phyloP scores from a whole-genome alignment of 2,888 invertebrate genomes.

The Callimorpha dominula region DNA sequence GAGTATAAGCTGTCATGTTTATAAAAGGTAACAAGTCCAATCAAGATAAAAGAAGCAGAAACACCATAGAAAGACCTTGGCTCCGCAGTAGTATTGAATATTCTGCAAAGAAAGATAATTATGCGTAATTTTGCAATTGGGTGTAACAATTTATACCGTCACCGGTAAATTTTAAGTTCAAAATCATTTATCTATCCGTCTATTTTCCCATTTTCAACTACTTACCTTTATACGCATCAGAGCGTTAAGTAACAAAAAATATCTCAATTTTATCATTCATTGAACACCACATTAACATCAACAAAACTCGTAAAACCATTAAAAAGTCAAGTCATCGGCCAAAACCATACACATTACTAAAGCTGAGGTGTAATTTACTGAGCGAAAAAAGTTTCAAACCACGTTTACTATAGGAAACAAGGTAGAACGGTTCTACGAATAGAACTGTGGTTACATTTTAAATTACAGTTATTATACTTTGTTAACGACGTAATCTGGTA shows the following conservation, averaged over 20 bases:
- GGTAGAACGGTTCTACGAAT: conserved; percentile 67
- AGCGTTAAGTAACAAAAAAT: not conserved
- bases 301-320: conserved; percentile 28
- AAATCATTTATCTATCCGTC: not conserved
- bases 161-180: not conserved
- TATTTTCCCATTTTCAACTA: not conserved
- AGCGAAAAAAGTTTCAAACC: conserved; percentile 53
- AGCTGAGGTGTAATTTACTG: conserved; percentile 36
- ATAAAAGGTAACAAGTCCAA: not conserved
- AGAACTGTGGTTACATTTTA: conserved; percentile 64
- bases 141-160: not conserved
- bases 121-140: not conserved
- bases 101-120: not conserved
- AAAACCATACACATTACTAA: conserved; percentile 33
- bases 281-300: conserved; percentile 21
- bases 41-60: not conserved
- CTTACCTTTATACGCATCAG: not conserved
- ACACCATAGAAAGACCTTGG: not conserved
- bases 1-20: not conserved
- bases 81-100: not conserved
- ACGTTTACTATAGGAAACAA: conserved; percentile 65
- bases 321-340: conserved; percentile 33
- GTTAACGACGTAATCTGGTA: conserved; percentile 62
- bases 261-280: conserved; percentile 11
- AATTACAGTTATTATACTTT: conserved; percentile 73